Base-by-base conservation (phyloP, 2,888 invertebrate species). In the Hypercompe scribonia region DNA sequence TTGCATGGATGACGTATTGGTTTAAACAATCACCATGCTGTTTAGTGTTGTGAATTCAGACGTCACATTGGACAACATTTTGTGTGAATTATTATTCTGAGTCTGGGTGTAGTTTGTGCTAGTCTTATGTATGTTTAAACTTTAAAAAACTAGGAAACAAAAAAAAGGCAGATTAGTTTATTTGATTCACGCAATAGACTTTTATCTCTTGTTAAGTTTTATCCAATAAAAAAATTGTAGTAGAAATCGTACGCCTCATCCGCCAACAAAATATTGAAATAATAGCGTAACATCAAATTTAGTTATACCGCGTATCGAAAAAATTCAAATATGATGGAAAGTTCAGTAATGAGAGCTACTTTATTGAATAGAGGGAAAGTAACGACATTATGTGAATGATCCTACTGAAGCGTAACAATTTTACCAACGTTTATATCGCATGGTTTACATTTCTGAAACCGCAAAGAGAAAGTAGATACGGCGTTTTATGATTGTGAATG, bases 401-500 rank as follows among this genome's bases (percentile, higher is more conserved):
- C 81, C 87, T 86, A 89, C 86, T 92, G 87, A 88, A 91, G 89
- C 91, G 89, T 90, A 84, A 88, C 89, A 83, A 87, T 91, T 90
- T 87, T 81, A 80, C 80, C 84, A 86, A 90, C 88, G 83, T 89
- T 87, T 90, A 89, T 89, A 89, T 90, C 86, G 87, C 85, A 84
- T 87, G 88, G 88, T 87, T 90, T 82, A 88, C 88, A 87, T 92
- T 90, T 90, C 88, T 79, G 81, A 89, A 90, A 91, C 92, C 91
- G 80, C 91, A 88, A 81, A 89, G 91, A 87, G 92, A 93, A 91
- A 92, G 91, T 61, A 61, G 31, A 31, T 85, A 80, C 83, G 78
- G 58, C 68, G 34, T 68, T 84, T 79, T 76, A 76, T 76, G 76
- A 72, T 78, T 74, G 73, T 76, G 80, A 87, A 85, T 87, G 82